phyloP scores from a whole-genome alignment of 2,113 vertebrate species.

The Heloderma charlesbogerti region DNA sequence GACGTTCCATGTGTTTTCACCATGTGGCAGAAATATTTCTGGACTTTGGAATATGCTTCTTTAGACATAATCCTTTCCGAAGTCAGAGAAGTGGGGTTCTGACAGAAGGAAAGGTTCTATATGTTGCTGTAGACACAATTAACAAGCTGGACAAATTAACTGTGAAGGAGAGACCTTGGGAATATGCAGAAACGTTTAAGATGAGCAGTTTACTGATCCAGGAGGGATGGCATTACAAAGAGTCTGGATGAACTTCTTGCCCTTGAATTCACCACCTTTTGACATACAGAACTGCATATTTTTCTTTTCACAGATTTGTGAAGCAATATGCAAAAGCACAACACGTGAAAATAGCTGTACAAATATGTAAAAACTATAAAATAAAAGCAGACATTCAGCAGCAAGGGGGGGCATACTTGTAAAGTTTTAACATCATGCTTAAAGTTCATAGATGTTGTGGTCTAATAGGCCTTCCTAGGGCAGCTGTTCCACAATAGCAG shows the following conservation, averaged over 20 bases:
- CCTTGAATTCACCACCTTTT: too few relatives aligned
- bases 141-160: neutral
- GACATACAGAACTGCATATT: neutral
- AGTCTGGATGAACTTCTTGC: neutral
- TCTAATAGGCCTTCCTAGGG: neutral
- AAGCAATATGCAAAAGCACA: neutral
- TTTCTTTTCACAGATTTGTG: neutral
- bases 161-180: neutral
- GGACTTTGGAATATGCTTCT: neutral
- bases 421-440: neutral
- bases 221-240: too few relatives aligned
- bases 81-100: neutral
- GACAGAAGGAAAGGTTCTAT: neutral
- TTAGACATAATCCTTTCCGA: neutral
- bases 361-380: neutral
- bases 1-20: constrained; percentile 40
- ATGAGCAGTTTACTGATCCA: neutral
- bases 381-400: neutral
- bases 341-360: neutral
- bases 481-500: neutral
- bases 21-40: neutral
- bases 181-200: too few relatives aligned
- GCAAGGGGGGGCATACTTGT: neutral
- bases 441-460: neutral
- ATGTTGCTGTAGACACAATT: neutral